Base-by-base conservation (phyloP, 2,797 vertebrate genomes). In the Mus spretus region DNA sequence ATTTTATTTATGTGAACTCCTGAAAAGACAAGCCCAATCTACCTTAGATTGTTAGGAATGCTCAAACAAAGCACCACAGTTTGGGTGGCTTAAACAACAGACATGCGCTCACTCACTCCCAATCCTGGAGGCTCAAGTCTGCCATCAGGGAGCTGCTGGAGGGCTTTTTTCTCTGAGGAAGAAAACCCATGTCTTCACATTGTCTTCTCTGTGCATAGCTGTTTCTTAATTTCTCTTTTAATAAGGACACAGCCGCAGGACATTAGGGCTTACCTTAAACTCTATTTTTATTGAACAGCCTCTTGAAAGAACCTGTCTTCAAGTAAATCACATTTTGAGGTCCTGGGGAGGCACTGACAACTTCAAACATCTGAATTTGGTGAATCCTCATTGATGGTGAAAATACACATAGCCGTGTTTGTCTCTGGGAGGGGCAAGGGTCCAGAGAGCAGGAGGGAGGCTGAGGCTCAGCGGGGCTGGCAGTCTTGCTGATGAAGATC, bases 291-390 rank as follows among this genome's bases (percentile, higher is more conserved):
- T 11, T 40, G 61, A 44, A 40, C 77, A 17, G 74, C 11, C 34
- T 90, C 82, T 78, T 90, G 63, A 40, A 57, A 95, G 63, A 47
- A 24, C 40, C 50, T 34, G 1, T 86, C 85, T 95, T 31, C 26
- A 90, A 92, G 85, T n/a, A 78, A 88, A 80, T 89, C 87, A 44
- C 44, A 93, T 47, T 55, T 28, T 63, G 72, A 84, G 50, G 59
- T 79, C 31, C 50, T 83, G 83, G 55, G 34, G 53, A 40, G 55
- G 82, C 40, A 47, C 26, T 81, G 59, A 80, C 10, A 20, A 90
- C 37, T 77, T 85, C 28, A 81, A n/a, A 19, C 24, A 50, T 0
- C 15, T 4, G 28, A 90, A 87, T 78, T 74, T 53, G 50, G 55
- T 24, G 70, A 34, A 88, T 80, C 44, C 75, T 53, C 28, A 24